A percentile compares a stretch with the other conserved stretches of the same genome.
phyloP scores from a whole-genome alignment of 2,888 invertebrate species.

The Lithophane socia region DNA sequence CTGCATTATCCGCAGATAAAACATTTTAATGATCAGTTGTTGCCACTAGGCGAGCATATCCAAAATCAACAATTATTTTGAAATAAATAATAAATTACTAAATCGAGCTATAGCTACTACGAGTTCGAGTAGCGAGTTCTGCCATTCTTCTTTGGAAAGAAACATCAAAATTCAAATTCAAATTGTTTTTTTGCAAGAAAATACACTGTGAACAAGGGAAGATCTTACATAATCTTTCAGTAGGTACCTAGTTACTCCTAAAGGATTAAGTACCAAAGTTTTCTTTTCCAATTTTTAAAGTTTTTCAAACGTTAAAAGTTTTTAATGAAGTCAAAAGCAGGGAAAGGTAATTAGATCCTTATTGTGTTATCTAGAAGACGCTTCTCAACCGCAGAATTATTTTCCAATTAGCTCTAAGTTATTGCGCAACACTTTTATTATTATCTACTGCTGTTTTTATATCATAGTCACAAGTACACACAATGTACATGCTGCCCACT shows the following conservation, averaged over 20 bases:
- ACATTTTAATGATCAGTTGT: no score
- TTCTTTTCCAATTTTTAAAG: not conserved
- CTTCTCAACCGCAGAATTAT: slow-evolving; percentile 14
- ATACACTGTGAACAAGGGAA: no score
- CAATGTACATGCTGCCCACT: no score
- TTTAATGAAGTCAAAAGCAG: slow-evolving; percentile 11
- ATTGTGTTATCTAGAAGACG: slow-evolving; percentile 6
- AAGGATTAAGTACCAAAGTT: not conserved
- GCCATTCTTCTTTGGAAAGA: not conserved
- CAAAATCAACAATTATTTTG: no score
- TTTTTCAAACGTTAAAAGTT: slow-evolving; percentile 3
- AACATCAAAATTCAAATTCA: not conserved
- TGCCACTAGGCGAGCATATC: no score
- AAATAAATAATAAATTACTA: no score
- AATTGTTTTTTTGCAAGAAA: no score
- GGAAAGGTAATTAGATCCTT: slow-evolving; percentile 3
- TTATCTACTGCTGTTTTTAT: not conserved
- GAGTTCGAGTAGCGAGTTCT: no score
- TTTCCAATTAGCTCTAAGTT: slow-evolving; percentile 11
- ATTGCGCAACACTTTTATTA: not conserved
- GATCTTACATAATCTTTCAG: no score
- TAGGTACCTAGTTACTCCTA: not conserved
- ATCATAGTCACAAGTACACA: not conserved
- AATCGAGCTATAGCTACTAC: no score
- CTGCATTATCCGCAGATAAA: no score